Conservation (phyloP, 2,113 vertebrate genomes). For the Paedocypris sp. region DNA sequence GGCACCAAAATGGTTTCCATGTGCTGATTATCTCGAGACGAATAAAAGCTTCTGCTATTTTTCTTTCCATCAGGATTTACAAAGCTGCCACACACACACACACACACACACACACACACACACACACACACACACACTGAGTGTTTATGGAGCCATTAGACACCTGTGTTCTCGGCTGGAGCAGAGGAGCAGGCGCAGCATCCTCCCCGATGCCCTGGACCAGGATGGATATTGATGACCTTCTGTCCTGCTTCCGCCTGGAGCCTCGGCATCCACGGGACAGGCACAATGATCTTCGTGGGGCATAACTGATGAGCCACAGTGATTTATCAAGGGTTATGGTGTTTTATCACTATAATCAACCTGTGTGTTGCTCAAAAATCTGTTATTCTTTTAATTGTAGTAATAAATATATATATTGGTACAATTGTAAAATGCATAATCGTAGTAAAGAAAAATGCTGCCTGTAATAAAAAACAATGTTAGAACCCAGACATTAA, state of each 20-base stretch:
- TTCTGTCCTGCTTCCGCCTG: neutral
- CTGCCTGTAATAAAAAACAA: too few relatives aligned
- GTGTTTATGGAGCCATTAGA: slow-evolving; percentile 8
- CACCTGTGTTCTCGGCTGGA: slow-evolving; percentile 12
- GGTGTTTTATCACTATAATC: neutral
- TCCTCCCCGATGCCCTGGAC: neutral
- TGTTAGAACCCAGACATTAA: too few relatives aligned
- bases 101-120: neutral
- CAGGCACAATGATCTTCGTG: slow-evolving; percentile 14
- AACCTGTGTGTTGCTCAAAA: too few relatives aligned
- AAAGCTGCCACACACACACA: too few relatives aligned
- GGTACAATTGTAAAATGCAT: too few relatives aligned
- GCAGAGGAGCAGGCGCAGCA: neutral
- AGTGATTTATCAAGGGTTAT: slow-evolving; percentile 14
- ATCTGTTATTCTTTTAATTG: too few relatives aligned
- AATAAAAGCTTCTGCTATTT: too few relatives aligned
- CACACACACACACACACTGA: slow-evolving; percentile 1
- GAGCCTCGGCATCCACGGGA: neutral
- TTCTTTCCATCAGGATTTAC: too few relatives aligned
- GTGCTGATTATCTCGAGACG: too few relatives aligned
- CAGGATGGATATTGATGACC: slow-evolving; percentile 35
- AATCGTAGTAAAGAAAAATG: too few relatives aligned
- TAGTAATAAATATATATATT: too few relatives aligned
- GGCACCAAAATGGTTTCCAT: too few relatives aligned
- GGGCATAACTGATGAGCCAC: slow-evolving; percentile 17